phyloP scores from a whole-genome alignment of 2,113 vertebrate genomes.

The Columbina picui region DNA sequence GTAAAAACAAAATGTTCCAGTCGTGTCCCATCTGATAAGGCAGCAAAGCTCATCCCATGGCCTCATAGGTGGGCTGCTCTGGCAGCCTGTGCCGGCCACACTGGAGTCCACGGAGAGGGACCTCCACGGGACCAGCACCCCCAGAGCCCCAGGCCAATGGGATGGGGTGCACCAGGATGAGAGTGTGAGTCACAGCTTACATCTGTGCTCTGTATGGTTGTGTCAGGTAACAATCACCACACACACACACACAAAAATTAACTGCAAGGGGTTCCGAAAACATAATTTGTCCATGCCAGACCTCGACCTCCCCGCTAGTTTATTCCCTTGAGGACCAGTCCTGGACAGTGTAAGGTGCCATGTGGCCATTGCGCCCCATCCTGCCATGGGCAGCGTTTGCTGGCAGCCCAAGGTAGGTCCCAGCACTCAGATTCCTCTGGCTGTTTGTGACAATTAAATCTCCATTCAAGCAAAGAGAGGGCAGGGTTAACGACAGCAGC shows the following conservation, averaged over 20 bases:
- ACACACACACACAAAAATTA: fast-evolving
- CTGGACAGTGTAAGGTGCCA: fast-evolving
- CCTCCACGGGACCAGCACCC: fast-evolving
- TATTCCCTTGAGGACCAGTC: not conserved
- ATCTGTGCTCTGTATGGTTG: not conserved
- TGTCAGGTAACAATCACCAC: fast-evolving
- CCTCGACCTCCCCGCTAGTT: fast-evolving
- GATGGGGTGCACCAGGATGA: fast-evolving
- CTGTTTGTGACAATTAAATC: not conserved
- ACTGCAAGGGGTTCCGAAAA: not conserved
- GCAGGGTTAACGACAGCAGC: not conserved
- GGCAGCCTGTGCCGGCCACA: fast-evolving
- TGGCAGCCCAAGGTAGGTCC: not conserved
- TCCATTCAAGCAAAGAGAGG: not conserved
- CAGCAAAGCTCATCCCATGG: fast-evolving
- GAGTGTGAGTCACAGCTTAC: fast-evolving
- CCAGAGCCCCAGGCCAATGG: not conserved
- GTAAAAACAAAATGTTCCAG: not conserved
- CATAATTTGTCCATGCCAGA: not conserved
- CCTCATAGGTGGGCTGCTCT: not conserved
- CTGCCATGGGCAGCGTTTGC: not conserved
- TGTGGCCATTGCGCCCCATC: fast-evolving
- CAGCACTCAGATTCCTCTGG: not conserved
- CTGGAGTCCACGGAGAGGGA: not conserved
- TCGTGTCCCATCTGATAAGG: not conserved